A percentile compares a stretch with the other conserved stretches of the same genome.
These are phyloP conservation scores for Tachina lurida DNA, from an alignment of 2,888 invertebrate genomes.

Conservation along the genomic window DNA sequence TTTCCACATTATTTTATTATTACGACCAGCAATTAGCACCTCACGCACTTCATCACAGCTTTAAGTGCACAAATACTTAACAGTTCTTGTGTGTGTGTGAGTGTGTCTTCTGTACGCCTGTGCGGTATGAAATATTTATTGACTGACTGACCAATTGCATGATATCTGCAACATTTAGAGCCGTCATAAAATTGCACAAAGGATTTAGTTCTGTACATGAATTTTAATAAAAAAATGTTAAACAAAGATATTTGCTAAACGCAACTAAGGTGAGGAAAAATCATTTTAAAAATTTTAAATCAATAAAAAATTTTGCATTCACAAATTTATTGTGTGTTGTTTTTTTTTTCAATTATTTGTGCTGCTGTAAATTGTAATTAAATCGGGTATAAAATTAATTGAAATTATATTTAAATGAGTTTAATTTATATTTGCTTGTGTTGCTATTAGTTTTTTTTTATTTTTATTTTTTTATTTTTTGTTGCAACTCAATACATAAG, in stretches of 20 bases:
- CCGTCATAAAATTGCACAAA: conserved; percentile 5
- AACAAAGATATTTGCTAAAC: no score
- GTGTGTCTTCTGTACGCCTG: neutral
- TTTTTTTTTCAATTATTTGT: neutral
- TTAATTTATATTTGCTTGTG: conserved; percentile 24
- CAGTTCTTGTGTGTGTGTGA: neutral
- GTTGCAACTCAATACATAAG: conserved; percentile 35
- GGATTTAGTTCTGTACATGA: neutral
- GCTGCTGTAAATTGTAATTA: conserved; percentile 30
- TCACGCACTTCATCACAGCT: conserved; percentile 60
- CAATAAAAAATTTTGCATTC: neutral
- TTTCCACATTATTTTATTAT: conserved; percentile 68
- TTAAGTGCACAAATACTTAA: neutral
- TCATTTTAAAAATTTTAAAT: neutral
- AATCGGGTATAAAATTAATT: conserved; percentile 60
- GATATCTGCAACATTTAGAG: conserved; percentile 8
- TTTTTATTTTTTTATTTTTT: conserved; percentile 19
- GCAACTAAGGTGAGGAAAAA: no score
- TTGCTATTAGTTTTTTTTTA: neutral
- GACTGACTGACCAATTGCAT: conserved; percentile 37
- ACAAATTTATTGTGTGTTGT: neutral
- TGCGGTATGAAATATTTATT: conserved; percentile 20
- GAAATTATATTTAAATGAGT: conserved; percentile 63
- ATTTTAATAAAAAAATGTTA: neutral
- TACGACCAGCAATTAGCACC: conserved; percentile 71